Conservation (phyloP, 2,113 vertebrate species). For the Rhombomys opimus region DNA sequence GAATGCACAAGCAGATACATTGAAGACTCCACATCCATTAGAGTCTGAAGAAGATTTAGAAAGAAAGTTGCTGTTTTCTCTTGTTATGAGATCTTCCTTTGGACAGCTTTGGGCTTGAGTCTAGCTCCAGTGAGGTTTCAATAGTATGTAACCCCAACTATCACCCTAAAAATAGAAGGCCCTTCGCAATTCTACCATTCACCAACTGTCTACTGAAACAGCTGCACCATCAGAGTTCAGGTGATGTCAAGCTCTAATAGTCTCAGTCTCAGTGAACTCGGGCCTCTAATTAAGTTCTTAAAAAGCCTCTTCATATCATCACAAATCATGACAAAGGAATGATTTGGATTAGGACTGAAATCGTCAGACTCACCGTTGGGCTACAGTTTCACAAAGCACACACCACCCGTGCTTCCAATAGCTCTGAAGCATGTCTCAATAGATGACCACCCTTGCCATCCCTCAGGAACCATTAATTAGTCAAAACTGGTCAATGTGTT, state of each 20-base stretch:
- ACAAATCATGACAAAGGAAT: slow-evolving; percentile 44
- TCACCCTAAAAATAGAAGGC: not conserved
- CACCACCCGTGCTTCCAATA: not conserved
- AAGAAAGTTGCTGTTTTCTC: not conserved
- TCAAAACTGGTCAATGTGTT: slow-evolving; percentile 40
- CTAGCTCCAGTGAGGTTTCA: not conserved
- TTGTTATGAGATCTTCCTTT: not conserved
- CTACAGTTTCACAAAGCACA: not conserved
- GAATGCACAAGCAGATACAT: not conserved
- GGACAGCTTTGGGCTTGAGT: not conserved
- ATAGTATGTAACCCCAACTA: not conserved
- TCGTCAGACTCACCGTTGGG: not conserved
- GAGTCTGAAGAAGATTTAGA: not conserved
- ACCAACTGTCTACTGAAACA: not conserved
- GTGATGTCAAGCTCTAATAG: slow-evolving; percentile 20
- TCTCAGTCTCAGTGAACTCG: slow-evolving; percentile 24
- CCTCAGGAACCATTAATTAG: slow-evolving; percentile 1
- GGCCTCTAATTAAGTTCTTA: slow-evolving; percentile 68
- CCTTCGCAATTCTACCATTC: not conserved
- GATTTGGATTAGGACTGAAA: slow-evolving; percentile 46
- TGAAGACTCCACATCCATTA: not conserved
- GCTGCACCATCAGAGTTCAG: not conserved
- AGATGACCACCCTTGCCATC: not conserved
- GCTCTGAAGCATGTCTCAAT: not conserved
- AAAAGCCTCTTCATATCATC: slow-evolving; percentile 54